phyloP scores from a whole-genome alignment of 1,140 invertebrate genomes.

The Scaptodrosophila lebanonensis region DNA sequence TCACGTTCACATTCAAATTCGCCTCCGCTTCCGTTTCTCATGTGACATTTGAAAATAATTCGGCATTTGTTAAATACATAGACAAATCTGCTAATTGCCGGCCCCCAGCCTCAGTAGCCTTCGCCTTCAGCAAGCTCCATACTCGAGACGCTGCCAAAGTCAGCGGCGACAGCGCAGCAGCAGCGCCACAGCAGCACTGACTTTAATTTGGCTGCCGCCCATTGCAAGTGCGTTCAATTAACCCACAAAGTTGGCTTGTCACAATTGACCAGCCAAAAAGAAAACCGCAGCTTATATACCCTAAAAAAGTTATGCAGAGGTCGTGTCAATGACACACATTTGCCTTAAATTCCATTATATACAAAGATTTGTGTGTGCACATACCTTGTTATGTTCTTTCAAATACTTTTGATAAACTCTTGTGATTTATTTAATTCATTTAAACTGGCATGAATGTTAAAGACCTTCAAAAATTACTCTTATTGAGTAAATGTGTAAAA shows the following conservation, averaged over 20 bases:
- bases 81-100: conserved; percentile 34
- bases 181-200: conserved; percentile 38
- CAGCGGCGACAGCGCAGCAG: conserved; percentile 11
- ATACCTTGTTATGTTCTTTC: too few relatives aligned
- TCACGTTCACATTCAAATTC: conserved; percentile 2
- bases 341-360: too few relatives aligned
- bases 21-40: conserved; percentile 40
- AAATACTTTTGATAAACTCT: too few relatives aligned
- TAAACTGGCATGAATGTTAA: too few relatives aligned
- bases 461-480: too few relatives aligned
- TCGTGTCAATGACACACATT: too few relatives aligned
- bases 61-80: neutral
- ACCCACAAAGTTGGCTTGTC: conserved; percentile 22
- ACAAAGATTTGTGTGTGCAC: too few relatives aligned
- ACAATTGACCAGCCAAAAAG: too few relatives aligned
- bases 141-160: neutral
- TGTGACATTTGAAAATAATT: conserved; percentile 10
- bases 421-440: too few relatives aligned
- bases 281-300: too few relatives aligned
- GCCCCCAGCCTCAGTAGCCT: conserved; percentile 5
- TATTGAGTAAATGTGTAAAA: too few relatives aligned
- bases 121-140: neutral
- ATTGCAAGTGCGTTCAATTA: conserved; percentile 34
- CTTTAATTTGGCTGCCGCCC: conserved; percentile 17
- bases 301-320: too few relatives aligned